These are phyloP conservation scores for Melipona beecheii DNA, from an alignment of 2,888 invertebrate species.

Conservation along the genomic window DNA sequence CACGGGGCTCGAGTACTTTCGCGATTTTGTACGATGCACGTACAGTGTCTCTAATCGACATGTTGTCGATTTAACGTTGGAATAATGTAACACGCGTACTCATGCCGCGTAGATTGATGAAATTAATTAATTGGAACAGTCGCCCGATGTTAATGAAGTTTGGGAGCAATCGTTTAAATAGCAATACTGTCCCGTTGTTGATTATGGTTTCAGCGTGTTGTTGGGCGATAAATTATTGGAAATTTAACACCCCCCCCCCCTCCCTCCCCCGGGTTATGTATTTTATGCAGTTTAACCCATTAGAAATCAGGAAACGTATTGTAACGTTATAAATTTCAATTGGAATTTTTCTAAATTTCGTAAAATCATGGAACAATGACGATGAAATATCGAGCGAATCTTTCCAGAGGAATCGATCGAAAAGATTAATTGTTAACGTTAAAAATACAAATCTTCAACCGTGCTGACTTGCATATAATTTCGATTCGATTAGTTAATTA, in stretches of 20 bases:
- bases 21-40: too few species aligned
- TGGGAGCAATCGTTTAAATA: not conserved
- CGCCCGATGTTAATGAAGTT: not conserved
- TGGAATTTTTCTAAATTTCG: too few species aligned
- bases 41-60: too few species aligned
- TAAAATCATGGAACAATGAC: too few species aligned
- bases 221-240: not conserved
- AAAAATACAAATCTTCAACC: too few species aligned
- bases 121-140: constrained; percentile 4
- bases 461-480: too few species aligned
- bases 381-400: too few species aligned
- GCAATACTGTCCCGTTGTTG: not conserved
- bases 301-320: too few species aligned
- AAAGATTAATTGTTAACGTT: too few species aligned
- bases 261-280: not conserved
- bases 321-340: too few species aligned
- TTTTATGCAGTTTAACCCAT: not conserved
- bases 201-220: not conserved
- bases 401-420: too few species aligned
- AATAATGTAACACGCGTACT: not conserved
- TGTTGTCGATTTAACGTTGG: not conserved
- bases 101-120: not conserved
- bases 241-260: not conserved
- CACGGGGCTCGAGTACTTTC: not conserved
- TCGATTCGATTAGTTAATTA: too few species aligned